phyloP scores from a whole-genome alignment of 2,797 vertebrate species.

The Trachops cirrhosus region DNA sequence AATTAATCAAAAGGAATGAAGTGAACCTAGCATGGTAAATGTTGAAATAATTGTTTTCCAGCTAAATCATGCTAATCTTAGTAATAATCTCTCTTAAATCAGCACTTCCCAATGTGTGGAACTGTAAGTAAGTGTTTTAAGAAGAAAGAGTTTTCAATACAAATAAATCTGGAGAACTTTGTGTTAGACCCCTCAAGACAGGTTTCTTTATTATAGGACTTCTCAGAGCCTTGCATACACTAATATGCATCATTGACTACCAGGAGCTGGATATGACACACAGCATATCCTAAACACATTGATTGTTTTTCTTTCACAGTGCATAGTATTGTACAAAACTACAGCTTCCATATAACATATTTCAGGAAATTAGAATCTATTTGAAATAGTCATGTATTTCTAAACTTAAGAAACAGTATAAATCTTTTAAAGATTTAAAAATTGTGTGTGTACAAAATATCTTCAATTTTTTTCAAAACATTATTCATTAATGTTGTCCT shows the following conservation, averaged over 20 bases:
- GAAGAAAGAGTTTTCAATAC: neutral
- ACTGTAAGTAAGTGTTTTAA: neutral
- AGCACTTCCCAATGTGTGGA: conserved; percentile 21
- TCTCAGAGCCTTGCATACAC: neutral
- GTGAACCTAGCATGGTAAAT: neutral
- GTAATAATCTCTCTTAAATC: neutral
- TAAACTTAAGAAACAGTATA: conserved; percentile 8
- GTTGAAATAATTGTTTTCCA: conserved; percentile 18
- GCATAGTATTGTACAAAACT: neutral
- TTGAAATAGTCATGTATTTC: conserved; percentile 13
- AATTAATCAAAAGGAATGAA: neutral
- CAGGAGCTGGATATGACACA: neutral
- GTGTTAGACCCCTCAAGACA: neutral
- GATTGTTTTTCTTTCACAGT: neutral
- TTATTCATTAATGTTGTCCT: neutral
- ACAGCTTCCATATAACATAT: neutral
- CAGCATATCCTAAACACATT: neutral
- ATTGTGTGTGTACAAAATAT: conserved; percentile 20
- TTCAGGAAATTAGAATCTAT: neutral
- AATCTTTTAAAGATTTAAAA: conserved; percentile 25
- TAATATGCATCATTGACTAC: neutral
- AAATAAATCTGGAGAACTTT: neutral
- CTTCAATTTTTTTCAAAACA: conserved; percentile 26
- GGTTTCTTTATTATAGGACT: neutral
- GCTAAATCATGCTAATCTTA: conserved; percentile 6